These are phyloP conservation scores for Agrochola circellaris DNA, from an alignment of 2,888 invertebrate genomes.

Conservation along the genomic window DNA sequence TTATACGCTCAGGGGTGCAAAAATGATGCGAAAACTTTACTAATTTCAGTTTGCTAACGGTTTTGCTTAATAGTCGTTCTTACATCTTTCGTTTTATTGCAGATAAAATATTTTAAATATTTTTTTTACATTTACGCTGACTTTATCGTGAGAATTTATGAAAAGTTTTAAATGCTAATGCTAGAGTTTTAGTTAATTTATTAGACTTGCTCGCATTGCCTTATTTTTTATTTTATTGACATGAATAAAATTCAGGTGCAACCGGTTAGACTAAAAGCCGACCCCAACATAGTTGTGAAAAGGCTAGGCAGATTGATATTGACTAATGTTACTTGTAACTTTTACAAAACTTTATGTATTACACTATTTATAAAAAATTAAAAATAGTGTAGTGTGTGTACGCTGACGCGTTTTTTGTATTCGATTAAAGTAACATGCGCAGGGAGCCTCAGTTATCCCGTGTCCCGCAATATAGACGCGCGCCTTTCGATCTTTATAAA, in stretches of 20 bases:
- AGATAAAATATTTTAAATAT: conserved; percentile 22
- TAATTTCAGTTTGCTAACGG: conserved; percentile 48
- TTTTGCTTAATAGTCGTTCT: conserved; percentile 35
- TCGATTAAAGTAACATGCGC: background rate
- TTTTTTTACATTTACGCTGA: background rate
- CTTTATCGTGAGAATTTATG: conserved; percentile 3
- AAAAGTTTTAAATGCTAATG: background rate
- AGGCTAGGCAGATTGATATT: no score
- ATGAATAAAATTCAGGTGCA: background rate
- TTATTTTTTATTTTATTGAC: background rate
- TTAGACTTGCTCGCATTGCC: background rate
- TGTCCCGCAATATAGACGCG: background rate
- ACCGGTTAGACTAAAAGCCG: no score
- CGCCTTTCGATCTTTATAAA: background rate
- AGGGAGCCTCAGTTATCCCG: background rate
- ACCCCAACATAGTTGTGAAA: no score
- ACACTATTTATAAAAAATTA: no score
- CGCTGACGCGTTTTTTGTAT: background rate
- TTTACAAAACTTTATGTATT: no score
- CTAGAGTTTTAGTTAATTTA: background rate
- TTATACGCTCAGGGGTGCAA: conserved; percentile 21
- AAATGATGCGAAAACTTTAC: conserved; percentile 58
- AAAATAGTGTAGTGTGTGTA: background rate
- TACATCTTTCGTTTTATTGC: conserved; percentile 28
- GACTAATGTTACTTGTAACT: no score